Evolutionary conservation across 1,140 invertebrate genomes (phyloP), one percentile per base, ranked within the genome.

Genomic region (Microplitis mediator): DNA sequence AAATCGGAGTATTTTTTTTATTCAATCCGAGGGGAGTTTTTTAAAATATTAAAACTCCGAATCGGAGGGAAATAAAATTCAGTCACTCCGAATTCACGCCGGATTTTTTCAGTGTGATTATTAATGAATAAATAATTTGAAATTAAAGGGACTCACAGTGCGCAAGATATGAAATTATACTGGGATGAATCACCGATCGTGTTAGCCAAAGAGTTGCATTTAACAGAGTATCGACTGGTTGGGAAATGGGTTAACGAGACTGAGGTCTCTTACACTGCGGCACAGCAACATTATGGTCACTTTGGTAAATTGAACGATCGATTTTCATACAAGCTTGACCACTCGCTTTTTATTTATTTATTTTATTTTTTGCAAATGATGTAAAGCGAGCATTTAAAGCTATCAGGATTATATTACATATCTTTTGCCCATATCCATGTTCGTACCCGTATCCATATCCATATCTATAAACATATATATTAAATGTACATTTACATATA

Each of bases 191-290:
- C 90, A 58, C 93, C 94, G 5, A 92, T 95, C 5, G 90, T 91
- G 6, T 87, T 95, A 23, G 93, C 94, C 9, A 88, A 90, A 1
- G 91, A 93, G 68, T 81, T 95, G 35, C 94, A 95, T 80, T 85
- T 96, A n/a, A 95, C 94, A 0, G 94, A 96, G 81, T 96, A 94
- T 78, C 89, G 90, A 31, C 83, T 95, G 4, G 86, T 91, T 14
- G 89, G 90, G 32, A 90, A 89, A 74, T 94, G 91, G 91, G 91
- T 90, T 0, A 93, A 94, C 78, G 88, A 89, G 72, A 91, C 90
- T 4, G 88, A 90, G 31, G 90, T 92, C 3, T 90, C 90, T 70
- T 92, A 93, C 4, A 91, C 92, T 52, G 85, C 90, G 16, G 86
- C 89, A 14, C 89, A 92, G 76, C 89, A 92, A 78, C 87, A 91